Evolutionary conservation across 2,113 vertebrate genomes (phyloP).

Genomic region (Petrocephalus zakoni): DNA sequence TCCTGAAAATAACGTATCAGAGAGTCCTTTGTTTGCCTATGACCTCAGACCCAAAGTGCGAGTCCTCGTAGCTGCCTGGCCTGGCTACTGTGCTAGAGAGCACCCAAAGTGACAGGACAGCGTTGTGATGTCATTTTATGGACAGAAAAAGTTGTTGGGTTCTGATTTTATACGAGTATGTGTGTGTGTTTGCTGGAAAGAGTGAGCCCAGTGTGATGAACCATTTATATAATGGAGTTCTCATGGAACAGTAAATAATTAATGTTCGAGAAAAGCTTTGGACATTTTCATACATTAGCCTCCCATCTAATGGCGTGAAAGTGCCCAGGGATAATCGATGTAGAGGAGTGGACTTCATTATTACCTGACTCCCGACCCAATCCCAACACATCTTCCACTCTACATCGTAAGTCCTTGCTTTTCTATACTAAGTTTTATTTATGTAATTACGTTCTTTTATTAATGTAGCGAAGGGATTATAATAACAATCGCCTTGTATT

Average conservation of each 20-base stretch:
- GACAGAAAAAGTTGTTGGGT: neutral
- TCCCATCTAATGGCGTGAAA: neutral
- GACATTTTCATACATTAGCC: conserved; percentile 19
- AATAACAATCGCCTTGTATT: neutral
- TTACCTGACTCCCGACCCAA: neutral
- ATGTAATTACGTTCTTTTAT: neutral
- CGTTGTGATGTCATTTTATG: neutral
- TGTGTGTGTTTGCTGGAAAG: conserved; percentile 3
- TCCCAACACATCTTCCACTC: neutral
- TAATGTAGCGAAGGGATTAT: neutral
- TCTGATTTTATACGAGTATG: neutral
- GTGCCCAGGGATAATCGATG: neutral
- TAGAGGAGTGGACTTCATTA: conserved; percentile 5
- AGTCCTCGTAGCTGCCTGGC: neutral
- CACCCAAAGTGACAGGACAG: neutral
- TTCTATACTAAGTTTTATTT: neutral
- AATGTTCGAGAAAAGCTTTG: conserved; percentile 14
- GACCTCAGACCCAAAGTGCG: neutral
- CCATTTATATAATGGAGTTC: conserved; percentile 24
- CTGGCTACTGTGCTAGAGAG: neutral
- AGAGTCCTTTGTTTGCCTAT: neutral
- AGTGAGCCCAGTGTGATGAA: neutral
- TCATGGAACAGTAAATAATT: conserved; percentile 20
- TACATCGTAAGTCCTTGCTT: neutral
- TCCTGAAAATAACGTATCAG: neutral